phyloP scores from a whole-genome alignment of 2,113 vertebrate genomes.

The Quiscalus mexicanus region DNA sequence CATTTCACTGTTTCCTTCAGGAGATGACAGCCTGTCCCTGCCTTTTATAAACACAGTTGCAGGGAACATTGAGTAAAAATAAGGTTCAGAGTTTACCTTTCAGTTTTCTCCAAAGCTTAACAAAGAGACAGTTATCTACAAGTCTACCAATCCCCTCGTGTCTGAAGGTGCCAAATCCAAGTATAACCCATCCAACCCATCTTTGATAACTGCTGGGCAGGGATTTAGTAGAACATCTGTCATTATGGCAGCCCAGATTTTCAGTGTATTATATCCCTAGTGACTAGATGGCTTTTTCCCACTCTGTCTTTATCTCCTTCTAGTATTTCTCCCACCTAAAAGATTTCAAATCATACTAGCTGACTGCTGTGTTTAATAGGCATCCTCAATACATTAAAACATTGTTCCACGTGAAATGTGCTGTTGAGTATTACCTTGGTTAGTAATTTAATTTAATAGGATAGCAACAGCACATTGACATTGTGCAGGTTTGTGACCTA shows the following conservation, averaged over 20 bases:
- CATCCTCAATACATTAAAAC: slow-evolving; percentile 36
- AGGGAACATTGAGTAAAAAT: not conserved
- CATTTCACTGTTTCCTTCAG: not conserved
- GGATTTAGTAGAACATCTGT: not conserved
- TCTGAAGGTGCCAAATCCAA: not conserved
- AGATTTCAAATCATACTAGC: not conserved
- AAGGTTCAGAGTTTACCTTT: not conserved
- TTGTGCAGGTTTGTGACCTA: slow-evolving; percentile 59
- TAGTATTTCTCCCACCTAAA: not conserved
- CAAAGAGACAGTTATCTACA: not conserved
- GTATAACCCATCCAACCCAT: not conserved
- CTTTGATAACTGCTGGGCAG: slow-evolving; percentile 2
- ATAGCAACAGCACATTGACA: slow-evolving; percentile 45
- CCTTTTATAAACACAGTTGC: not conserved
- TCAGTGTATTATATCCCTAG: not conserved
- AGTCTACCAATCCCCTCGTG: not conserved
- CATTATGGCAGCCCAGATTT: not conserved
- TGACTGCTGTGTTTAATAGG: slow-evolving; percentile 28
- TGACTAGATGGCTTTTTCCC: not conserved
- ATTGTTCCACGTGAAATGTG: slow-evolving; percentile 23
- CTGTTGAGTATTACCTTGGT: slow-evolving; percentile 48
- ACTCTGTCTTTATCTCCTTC: not conserved
- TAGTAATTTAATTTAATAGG: slow-evolving; percentile 62
- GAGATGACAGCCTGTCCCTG: not conserved
- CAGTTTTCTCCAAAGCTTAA: not conserved